phyloP scores from a whole-genome alignment of 2,113 vertebrate genomes.

The Carassius gibelio region DNA sequence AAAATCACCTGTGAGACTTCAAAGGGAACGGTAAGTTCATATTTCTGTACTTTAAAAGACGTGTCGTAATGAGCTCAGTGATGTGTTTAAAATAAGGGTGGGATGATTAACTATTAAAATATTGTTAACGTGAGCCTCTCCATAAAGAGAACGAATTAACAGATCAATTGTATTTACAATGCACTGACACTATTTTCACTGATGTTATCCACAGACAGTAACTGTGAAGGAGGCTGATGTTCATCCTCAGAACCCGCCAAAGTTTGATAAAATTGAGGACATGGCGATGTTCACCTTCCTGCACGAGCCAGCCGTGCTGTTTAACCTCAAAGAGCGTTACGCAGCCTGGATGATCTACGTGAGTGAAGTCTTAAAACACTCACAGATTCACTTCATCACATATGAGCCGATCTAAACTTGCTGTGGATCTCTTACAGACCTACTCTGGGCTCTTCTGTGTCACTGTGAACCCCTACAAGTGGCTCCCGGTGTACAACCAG shows the following conservation, averaged over 20 bases:
- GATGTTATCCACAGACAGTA: constrained; percentile 63
- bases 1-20: constrained; percentile 81
- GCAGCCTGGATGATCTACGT: constrained; percentile 85
- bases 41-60: background rate
- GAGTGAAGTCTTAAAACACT: constrained; percentile 56
- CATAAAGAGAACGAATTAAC: background rate
- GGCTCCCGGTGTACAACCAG: constrained; percentile 20
- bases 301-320: constrained; percentile 80
- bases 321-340: constrained; percentile 85
- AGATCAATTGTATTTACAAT: background rate
- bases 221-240: constrained; percentile 78
- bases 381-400: background rate
- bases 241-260: constrained; percentile 84
- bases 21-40: constrained; percentile 69
- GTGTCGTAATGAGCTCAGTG: too few species aligned
- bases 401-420: background rate
- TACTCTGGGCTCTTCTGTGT: constrained; percentile 22
- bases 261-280: constrained; percentile 82
- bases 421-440: constrained; percentile 68
- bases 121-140: too few species aligned
- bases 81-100: too few species aligned
- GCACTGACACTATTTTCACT: background rate
- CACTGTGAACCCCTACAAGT: constrained; percentile 12
- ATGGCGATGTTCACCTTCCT: constrained; percentile 87
- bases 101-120: too few species aligned